Percentiles rank a stretch among this genome's conserved stretches.
phyloP scores from a whole-genome alignment of 2,888 invertebrate species.

The Drosophila acutilabella region DNA sequence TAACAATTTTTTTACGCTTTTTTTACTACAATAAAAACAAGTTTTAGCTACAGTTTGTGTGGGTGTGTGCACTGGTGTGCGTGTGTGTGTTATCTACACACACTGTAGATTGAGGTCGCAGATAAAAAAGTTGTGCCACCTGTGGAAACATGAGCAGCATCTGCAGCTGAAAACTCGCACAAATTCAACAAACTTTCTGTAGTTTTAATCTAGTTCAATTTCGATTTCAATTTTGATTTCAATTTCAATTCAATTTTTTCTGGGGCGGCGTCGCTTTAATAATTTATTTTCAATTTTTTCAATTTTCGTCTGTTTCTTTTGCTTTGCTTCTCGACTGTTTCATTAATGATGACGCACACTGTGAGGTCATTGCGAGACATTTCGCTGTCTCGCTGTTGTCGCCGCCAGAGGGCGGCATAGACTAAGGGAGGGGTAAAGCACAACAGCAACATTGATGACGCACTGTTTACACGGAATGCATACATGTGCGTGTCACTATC shows the following conservation, averaged over 20 bases:
- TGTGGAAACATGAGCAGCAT: slow-evolving; percentile 27
- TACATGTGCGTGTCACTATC: slow-evolving; percentile 4
- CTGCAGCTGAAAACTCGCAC: neutral
- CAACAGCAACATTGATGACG: slow-evolving; percentile 60
- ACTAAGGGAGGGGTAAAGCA: neutral
- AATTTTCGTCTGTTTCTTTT: slow-evolving; percentile 17
- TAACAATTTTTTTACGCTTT: neutral
- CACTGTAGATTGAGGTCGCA: slow-evolving; percentile 44
- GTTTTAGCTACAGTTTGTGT: slow-evolving; percentile 3
- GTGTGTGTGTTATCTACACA: slow-evolving; percentile 38
- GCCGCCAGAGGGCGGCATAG: neutral
- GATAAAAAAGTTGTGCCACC: slow-evolving; percentile 44
- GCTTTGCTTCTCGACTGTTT: slow-evolving; percentile 41
- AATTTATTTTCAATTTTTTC: slow-evolving; percentile 25
- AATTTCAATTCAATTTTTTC: slow-evolving; percentile 15
- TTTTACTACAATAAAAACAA: slow-evolving; percentile 21
- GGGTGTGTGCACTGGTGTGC: neutral
- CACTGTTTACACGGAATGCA: slow-evolving; percentile 46
- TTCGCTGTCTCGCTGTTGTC: slow-evolving; percentile 19
- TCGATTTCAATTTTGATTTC: slow-evolving; percentile 18
- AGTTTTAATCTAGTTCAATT: neutral
- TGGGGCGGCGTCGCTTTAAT: slow-evolving; percentile 16
- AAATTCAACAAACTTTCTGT: neutral
- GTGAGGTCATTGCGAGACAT: slow-evolving; percentile 67
- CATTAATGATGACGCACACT: slow-evolving; percentile 72